Base-by-base conservation (phyloP, 2,113 vertebrate genomes). In the Mobula birostris region DNA sequence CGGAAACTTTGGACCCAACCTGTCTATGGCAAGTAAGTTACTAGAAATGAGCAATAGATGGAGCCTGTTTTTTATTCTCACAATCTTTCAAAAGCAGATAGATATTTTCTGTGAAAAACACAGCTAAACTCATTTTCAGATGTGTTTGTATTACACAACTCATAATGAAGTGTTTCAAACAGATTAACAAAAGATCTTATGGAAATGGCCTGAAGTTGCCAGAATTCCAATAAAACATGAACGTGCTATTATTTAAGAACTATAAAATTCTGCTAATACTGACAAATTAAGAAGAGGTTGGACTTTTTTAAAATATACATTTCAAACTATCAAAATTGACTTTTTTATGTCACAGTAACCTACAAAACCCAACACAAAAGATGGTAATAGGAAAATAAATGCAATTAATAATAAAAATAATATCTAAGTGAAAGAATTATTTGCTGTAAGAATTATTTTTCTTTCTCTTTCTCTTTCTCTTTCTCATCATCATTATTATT, bases 401-500 rank as follows among this genome's bases (percentile, higher is more conserved):
- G 48, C 48, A 4, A 48, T 48, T 48, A 56, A 87, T 11, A 85
- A 6, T 27, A 14, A 88, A 88, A 66, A 88, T 32, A 66, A 36
- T 90, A 7, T 90, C 61, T 5, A 90, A 90, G 0, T 36, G 36
- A 36, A 36, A 36, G 36, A 36, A 12, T 19, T 24, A 8, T 90
- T 88, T 90, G 70, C 17, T 29, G 12, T 56, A 70, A 93, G 21
- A 56, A 93, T 74, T 93, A 0, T 5, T 24, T 74, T 93, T 61
- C 63, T 92, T 72, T 72, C 68, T 5, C 36, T 92, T 66, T 68
- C 68, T 70, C n/a, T n/a, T n/a, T n/a, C n/a, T n/a, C 90, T 72
- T 92, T 92, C 68, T 32, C 90, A 32, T 32, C 90, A 32, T 9
- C 24, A 29, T 90, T 72, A 76, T 93, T 70, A 93, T 74, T 93